Evolutionary conservation across 2,113 vertebrate genomes (phyloP).

Genomic region (Albula glossodonta): DNA sequence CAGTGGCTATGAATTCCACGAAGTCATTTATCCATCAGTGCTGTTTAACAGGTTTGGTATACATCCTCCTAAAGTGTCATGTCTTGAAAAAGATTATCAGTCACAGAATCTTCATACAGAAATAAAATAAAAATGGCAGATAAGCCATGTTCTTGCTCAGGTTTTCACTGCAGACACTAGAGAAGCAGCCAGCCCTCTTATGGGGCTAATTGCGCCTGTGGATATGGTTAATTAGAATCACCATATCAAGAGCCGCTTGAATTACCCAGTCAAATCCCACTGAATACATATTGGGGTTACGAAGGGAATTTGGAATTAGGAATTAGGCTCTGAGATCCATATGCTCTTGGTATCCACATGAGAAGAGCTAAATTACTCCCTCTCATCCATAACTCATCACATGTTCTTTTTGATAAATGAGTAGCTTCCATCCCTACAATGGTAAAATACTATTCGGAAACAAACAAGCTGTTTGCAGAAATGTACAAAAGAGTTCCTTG

Average conservation of each 20-base stretch:
- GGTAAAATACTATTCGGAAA: not conserved
- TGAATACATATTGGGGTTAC: not conserved
- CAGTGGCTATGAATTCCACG: not conserved
- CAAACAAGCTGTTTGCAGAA: not conserved
- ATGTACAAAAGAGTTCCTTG: not conserved
- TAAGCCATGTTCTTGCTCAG: not conserved
- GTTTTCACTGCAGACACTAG: not conserved
- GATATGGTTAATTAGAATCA: not conserved
- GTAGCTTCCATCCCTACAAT: not conserved
- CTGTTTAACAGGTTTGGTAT: too few species aligned
- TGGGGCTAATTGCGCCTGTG: not conserved
- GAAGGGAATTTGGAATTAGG: not conserved
- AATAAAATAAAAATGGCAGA: not conserved
- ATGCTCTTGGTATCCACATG: constrained; percentile 6
- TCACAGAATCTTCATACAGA: not conserved
- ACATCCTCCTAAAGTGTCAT: too few species aligned
- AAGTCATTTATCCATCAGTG: not conserved
- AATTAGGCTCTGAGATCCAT: constrained; percentile 2
- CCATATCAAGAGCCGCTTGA: not conserved
- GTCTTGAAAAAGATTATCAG: too few species aligned
- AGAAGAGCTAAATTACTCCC: not conserved
- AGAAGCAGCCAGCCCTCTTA: not conserved
- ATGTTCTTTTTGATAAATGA: not conserved
- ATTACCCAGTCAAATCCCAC: not conserved
- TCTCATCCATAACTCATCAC: not conserved